Evolutionary conservation across 2,113 vertebrate genomes (phyloP).

Genomic region (Symphodus melops): DNA sequence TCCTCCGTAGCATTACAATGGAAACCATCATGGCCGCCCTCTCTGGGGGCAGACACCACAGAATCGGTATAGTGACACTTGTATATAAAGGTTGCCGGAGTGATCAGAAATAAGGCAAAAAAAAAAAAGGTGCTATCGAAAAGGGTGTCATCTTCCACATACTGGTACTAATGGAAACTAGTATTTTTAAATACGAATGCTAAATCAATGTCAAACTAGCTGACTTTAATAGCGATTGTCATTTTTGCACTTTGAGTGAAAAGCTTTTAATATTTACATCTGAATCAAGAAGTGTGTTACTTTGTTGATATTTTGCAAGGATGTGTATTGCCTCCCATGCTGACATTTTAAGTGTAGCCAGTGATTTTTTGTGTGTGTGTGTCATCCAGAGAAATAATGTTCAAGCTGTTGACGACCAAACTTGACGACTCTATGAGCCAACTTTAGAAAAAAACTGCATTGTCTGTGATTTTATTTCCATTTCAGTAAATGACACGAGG

Average conservation of each 20-base stretch:
- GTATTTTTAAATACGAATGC: neutral
- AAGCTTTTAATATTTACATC: too few species aligned
- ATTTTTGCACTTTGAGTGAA: conserved; percentile 29
- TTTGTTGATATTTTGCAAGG: neutral
- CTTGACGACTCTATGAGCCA: conserved; percentile 4
- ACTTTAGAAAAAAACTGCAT: neutral
- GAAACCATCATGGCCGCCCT: neutral
- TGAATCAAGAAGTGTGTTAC: neutral
- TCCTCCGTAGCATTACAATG: neutral
- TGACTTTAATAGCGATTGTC: neutral
- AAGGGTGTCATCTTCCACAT: too few species aligned
- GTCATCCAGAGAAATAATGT: neutral
- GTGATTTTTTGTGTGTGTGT: neutral
- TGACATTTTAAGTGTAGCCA: conserved; percentile 12
- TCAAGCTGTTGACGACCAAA: conserved; percentile 10
- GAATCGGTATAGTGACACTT: neutral
- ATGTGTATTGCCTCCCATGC: neutral
- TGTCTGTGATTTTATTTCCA: neutral
- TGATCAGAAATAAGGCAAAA: too few species aligned
- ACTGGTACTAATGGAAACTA: neutral
- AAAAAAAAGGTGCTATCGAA: too few species aligned
- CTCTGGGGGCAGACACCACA: neutral
- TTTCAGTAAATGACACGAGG: neutral
- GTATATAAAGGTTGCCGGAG: neutral
- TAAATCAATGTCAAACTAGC: neutral